Evolutionary conservation across 2,888 invertebrate species (phyloP), one percentile per base, ranked within the genome.

Genomic region (Carpatolechia fugitivella): DNA sequence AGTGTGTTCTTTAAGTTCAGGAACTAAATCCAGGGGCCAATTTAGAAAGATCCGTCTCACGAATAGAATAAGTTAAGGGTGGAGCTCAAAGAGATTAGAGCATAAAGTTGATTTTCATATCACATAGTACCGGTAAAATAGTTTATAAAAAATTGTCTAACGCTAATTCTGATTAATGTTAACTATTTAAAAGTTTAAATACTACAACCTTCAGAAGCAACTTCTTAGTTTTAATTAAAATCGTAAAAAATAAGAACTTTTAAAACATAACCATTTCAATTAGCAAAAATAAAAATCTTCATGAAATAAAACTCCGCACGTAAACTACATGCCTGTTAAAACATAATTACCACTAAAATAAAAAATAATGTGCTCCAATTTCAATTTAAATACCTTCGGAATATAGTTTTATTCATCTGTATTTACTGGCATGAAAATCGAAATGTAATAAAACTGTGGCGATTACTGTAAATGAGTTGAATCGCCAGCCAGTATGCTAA

Each of bases 381-480:
- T 65, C 62, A 66, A 72, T 70, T 73, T 71, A 68, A 69, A 74
- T 68, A 71, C 70, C 66, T 24, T 24, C 24, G 3, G 64, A 67
- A 69, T 67, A 53, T 52, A 46, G 65, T 69, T 69, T 73, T 72
- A 72, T 71, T 69, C 57, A 72, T 60, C 64, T 16, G 18, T 33
- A 56, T 58, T 54, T 29, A 36, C 48, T 41, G 40, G 20, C 14
- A 41, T 41, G 40, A 18, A 41, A 73, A 68, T 56, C 64, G 61
- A 68, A 69, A 61, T 68, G 61, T 69, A 76, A 75, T 74, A 77
- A 81, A 82, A 78, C 70, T 76, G 77, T 70, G 66, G 74, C 78
- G 76, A 82, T 84, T 78, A 82, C 71, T 70, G 74, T 75, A 79
- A 85, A 84, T 78, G 81, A 82, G 77, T 80, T 80, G 77, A 85